A percentile compares a stretch with the other conserved stretches of the same genome.
phyloP scores from a whole-genome alignment of 2,888 invertebrate species.

The Drosophila rubida region DNA sequence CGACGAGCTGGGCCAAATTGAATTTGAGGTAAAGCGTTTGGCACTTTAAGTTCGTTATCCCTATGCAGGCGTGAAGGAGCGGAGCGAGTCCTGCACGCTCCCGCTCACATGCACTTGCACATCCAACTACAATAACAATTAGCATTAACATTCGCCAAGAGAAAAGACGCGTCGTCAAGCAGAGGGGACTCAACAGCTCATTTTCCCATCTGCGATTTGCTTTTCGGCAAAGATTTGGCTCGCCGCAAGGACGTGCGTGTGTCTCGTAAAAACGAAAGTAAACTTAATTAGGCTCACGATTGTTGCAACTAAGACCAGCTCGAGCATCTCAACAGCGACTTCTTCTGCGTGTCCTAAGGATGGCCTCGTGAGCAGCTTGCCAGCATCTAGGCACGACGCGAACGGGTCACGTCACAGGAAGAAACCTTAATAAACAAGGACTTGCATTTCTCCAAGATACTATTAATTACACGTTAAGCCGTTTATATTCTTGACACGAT shows the following conservation, averaged over 20 bases:
- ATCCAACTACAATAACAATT: slow-evolving; percentile 72
- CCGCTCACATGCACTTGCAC: slow-evolving; percentile 26
- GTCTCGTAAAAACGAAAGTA: slow-evolving; percentile 52
- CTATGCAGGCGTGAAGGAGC: no score
- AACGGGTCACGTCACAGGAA: not conserved
- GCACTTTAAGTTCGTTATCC: slow-evolving; percentile 48
- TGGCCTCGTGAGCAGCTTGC: not conserved
- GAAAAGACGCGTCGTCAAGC: not conserved
- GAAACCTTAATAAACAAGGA: no score
- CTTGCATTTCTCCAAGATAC: no score
- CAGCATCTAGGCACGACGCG: not conserved
- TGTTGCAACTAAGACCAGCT: slow-evolving; percentile 34
- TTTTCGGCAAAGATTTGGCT: slow-evolving; percentile 47
- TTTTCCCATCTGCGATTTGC: slow-evolving; percentile 35
- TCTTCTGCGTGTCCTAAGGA: slow-evolving; percentile 8
- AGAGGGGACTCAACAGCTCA: slow-evolving; percentile 10
- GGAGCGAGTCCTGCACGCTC: no score
- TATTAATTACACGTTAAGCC: no score
- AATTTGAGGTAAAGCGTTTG: slow-evolving; percentile 64
- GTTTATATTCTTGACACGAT: no score
- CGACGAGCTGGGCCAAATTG: slow-evolving; percentile 56
- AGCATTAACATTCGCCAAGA: slow-evolving; percentile 54
- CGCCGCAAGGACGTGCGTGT: slow-evolving; percentile 17
- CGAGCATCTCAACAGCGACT: slow-evolving; percentile 27
- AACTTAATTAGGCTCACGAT: slow-evolving; percentile 70